phyloP scores from a whole-genome alignment of 35 echinoderm and acorn worm species.

The Lytechinus variegatus region DNA sequence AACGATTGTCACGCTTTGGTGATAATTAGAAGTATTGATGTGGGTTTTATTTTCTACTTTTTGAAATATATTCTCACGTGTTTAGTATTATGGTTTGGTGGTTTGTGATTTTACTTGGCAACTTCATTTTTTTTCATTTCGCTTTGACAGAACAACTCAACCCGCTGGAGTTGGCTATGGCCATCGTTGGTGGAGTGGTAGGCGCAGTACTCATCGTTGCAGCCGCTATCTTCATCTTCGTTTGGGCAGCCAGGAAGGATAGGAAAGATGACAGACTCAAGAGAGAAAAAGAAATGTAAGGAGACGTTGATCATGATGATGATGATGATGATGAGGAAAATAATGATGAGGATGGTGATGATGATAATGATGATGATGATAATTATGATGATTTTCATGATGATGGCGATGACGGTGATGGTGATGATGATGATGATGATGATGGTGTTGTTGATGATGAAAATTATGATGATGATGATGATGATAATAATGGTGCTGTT shows the following conservation, averaged over 20 bases:
- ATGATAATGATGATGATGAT: background rate
- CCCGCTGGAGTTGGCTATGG: slow-evolving; percentile 64
- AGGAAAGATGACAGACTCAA: slow-evolving; percentile 33
- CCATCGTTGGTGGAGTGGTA: slow-evolving; percentile 61
- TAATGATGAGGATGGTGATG: background rate
- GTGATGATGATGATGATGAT: background rate
- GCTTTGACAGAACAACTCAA: slow-evolving; percentile 69
- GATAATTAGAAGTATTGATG: too few relatives aligned
- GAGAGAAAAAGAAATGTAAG: slow-evolving; percentile 44
- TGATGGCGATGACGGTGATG: background rate
- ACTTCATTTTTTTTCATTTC: background rate
- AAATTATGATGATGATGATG: background rate
- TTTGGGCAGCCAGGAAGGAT: slow-evolving; percentile 60
- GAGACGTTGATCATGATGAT: background rate
- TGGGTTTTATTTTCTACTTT: too few relatives aligned
- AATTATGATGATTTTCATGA: too few relatives aligned
- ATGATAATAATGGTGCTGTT: background rate
- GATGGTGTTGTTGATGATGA: background rate
- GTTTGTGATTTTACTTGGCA: too few relatives aligned
- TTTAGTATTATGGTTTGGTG: too few relatives aligned
- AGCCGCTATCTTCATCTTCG: slow-evolving; percentile 55
- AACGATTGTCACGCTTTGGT: too few relatives aligned
- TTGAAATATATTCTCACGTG: too few relatives aligned
- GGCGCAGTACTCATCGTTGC: slow-evolving; percentile 66
- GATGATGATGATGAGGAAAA: too few relatives aligned